Evolutionary conservation across 2,113 vertebrate genomes (phyloP), one percentile per base, ranked within the genome.

Genomic region (Thoracochromis brauschi): DNA sequence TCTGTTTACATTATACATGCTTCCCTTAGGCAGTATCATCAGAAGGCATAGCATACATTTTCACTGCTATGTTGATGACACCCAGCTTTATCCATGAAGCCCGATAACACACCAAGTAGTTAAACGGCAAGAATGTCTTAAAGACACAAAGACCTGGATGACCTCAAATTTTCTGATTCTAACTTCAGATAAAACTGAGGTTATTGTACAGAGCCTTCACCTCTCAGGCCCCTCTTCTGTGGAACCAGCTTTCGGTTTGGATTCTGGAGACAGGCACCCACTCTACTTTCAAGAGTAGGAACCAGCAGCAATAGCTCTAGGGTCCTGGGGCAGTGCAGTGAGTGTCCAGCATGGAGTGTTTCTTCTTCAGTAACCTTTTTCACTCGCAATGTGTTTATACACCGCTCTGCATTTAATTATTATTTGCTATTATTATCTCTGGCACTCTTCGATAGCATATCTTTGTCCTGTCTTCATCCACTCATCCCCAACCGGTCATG

Each of bases 401-500:
- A 65, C 60, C 4, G 4, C 60, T 65, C 1, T 65, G 60, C 33
- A 65, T 65, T 21, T 65, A n/a, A 38, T 38, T 65, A 65, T 38
- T 65, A 65, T 65, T 65, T 65, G 60, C 19, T 65, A 4, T 21
- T 38, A 65, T 65, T 65, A 65, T 38, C 33, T 65, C 17, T 65
- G 33, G 33, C 60, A 8, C 10, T 65, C 60, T 65, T 38, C 33
- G 0, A 65, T 21, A 65, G 33, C 19, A 65, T 38, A 3, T 65
- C 33, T 65, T 65, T 65, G 60, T 38, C 60, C 31, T n/a, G 31
- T 65, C 31, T 65, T 38, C 17, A 65, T 38, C 6, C 60, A 65
- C 2, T 65, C 60, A 38, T 0, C 60, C 31, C 2, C 4, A 38
- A 38, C 33, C 3, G 0, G 60, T 65, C 10, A 12, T 65, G 60